A percentile compares a stretch with the other conserved stretches of the same genome.
Conservation (phyloP, 2,888 invertebrate species). For the Erebia ligea region DNA sequence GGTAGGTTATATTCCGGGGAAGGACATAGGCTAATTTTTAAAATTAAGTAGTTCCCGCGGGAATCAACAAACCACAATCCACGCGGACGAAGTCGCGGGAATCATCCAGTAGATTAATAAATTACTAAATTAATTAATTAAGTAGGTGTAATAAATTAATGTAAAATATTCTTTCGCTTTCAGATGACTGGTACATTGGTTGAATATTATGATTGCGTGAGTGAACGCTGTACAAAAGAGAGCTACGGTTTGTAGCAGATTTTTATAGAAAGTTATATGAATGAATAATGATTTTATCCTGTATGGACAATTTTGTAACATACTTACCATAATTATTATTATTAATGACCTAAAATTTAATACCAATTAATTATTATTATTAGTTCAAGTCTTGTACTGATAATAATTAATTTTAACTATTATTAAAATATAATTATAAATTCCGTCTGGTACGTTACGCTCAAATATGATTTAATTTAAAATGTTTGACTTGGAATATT, state of each 20-base stretch:
- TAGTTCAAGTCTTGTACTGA: neutral
- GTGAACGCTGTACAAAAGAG: neutral
- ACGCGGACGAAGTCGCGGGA: too few species aligned
- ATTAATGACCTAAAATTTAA: neutral
- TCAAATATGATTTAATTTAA: neutral
- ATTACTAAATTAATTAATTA: too few species aligned
- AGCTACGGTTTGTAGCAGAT: neutral
- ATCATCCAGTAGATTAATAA: too few species aligned
- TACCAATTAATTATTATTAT: neutral
- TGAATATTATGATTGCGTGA: slow-evolving; percentile 1
- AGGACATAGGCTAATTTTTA: too few species aligned
- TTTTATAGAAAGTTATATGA: slow-evolving; percentile 14
- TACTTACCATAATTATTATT: slow-evolving; percentile 5
- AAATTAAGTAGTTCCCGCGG: too few species aligned
- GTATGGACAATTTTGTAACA: slow-evolving; percentile 13
- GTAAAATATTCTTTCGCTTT: neutral
- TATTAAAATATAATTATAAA: neutral
- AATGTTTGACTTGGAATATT: neutral
- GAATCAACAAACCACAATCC: too few species aligned
- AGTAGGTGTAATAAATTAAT: too few species aligned
- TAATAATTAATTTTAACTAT: neutral
- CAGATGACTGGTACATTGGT: slow-evolving; percentile 12
- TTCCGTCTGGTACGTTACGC: slow-evolving; percentile 15
- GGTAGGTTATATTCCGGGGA: too few species aligned
- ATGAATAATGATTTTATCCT: neutral